Base-by-base conservation (phyloP, 1,140 invertebrate species). In the Drosophila watanabei region DNA sequence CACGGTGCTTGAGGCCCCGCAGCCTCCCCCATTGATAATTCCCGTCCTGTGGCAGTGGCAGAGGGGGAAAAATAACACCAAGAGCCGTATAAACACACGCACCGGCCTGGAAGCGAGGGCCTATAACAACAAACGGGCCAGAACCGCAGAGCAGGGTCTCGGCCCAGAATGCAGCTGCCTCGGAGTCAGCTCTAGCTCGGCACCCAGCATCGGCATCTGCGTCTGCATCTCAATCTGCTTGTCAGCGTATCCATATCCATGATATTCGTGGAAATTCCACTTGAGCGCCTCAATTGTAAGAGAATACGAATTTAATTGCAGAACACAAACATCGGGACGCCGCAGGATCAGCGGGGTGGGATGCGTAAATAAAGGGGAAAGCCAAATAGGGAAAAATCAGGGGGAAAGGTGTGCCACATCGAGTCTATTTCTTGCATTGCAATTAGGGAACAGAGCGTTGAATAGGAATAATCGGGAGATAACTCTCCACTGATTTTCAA, bases 221-320 rank as follows among this genome's bases (percentile, higher is more conserved):
- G 89, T 78, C 86, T 90, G 87, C 82, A 82, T 91, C 86, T 90
- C 86, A 90, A 90, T 91, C 86, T 66, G 87, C 86, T 77, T 89
- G 86, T 86, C 87, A 86, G 86, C 76, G 72, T 90, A 91, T 90
- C 86, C 87, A 91, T 90, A 89, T 82, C 86, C 78, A 85, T 82
- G 82, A 66, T 80, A 86, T 90, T 90, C 86, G 87, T 90, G 79
- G 86, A 91, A 90, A 75, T 70, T 90, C 79, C 87, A 91, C 86
- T 90, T 78, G 76, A 86, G 72, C 75, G 82, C 82, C 76, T 86
- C 86, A 90, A 90, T 86, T 90, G 87, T 80, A 90, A 86, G 71
- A 82, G 79, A 91, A 90, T 91, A 90, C 79, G 79, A 86, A 86
- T 90, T 90, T 89, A 89, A 89, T 89, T 89, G 85, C 86, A 89